Conservation (phyloP, 2,113 vertebrate genomes). For the Castor canadensis region DNA sequence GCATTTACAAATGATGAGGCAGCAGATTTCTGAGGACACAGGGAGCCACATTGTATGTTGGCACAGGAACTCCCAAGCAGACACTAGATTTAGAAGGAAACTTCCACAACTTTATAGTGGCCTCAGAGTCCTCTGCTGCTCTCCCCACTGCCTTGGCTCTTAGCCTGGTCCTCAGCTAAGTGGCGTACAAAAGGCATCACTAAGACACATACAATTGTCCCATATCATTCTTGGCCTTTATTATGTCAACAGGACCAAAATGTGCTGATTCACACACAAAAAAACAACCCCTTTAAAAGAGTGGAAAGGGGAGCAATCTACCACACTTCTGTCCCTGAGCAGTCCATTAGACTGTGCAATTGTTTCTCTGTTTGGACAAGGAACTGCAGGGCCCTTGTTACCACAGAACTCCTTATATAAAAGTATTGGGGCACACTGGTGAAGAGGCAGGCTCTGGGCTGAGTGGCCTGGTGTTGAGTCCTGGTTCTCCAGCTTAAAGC, state of each 20-base stretch:
- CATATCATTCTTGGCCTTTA: not conserved
- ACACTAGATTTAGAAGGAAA: not conserved
- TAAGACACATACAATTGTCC: not conserved
- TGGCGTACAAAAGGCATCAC: not conserved
- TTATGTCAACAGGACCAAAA: not conserved
- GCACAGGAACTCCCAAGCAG: not conserved
- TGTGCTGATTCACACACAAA: not conserved
- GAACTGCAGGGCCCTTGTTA: not conserved
- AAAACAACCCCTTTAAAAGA: not conserved
- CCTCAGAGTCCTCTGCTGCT: not conserved
- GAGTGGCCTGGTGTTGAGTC: not conserved
- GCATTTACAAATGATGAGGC: not conserved
- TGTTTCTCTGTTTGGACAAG: not conserved
- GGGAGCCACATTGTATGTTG: not conserved
- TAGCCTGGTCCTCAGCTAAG: not conserved
- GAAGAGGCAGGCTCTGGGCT: not conserved
- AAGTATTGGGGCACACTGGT: fast-evolving
- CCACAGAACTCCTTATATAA: not conserved
- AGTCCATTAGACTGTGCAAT: not conserved
- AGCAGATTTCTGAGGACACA: not conserved
- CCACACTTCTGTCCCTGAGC: not conserved
- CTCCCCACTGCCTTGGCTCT: not conserved
- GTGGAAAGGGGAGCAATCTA: fast-evolving
- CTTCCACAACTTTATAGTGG: not conserved
- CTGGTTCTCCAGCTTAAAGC: not conserved